These are phyloP conservation scores for Parazoanthus atlanticus DNA, from an alignment of 92 coral and sea anemone species.

Conservation along the genomic window DNA sequence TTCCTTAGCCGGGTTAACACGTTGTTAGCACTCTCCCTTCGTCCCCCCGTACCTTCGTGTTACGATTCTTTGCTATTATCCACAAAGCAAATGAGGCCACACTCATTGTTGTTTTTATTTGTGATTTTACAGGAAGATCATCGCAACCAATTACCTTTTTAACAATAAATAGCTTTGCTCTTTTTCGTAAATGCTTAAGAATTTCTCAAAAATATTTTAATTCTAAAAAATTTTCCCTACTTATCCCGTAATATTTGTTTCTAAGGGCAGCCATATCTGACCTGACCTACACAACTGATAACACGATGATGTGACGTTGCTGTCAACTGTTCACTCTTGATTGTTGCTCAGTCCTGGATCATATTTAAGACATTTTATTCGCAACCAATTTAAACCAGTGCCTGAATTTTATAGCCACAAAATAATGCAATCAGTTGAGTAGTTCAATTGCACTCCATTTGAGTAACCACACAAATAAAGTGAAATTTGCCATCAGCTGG, in stretches of 20 bases:
- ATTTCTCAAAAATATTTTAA: not conserved
- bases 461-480: slow-evolving; percentile 4
- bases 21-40: too few species aligned
- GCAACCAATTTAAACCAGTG: not conserved
- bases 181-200: not conserved
- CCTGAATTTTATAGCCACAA: too few species aligned
- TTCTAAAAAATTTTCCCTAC: not conserved
- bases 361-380: not conserved
- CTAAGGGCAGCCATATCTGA: not conserved
- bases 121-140: too few species aligned
- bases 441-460: not conserved
- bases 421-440: not conserved
- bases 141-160: too few species aligned
- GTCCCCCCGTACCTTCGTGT: too few species aligned
- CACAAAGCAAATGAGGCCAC: too few species aligned
- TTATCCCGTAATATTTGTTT: not conserved
- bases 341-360: not conserved
- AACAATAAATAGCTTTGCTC: slow-evolving; percentile 28
- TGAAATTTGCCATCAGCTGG: not conserved
- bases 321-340: not conserved
- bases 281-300: not conserved
- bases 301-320: not conserved
- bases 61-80: too few species aligned
- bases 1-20: too few species aligned
- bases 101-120: too few species aligned